These are phyloP conservation scores for Corapipo altera DNA, from an alignment of 2,113 vertebrate genomes.

Conservation along the genomic window DNA sequence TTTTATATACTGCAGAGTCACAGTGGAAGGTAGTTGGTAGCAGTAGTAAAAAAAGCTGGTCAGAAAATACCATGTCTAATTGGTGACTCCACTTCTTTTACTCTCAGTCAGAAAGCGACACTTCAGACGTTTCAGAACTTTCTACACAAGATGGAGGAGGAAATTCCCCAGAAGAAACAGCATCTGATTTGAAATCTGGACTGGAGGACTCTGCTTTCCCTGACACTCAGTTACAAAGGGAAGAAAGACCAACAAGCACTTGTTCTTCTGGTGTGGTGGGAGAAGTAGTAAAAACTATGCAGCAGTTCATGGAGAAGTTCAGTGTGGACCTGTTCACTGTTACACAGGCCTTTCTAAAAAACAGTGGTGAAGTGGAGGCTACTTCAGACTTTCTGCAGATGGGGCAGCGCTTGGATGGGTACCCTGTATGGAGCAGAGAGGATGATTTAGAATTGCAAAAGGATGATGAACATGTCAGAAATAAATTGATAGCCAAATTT, in stretches of 20 bases:
- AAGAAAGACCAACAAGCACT: conserved; percentile 30
- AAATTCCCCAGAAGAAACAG: neutral
- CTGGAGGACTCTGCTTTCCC: neutral
- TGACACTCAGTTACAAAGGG: conserved; percentile 10
- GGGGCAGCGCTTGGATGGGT: conserved; percentile 73
- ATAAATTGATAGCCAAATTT: conserved; percentile 72
- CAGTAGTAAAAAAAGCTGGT: neutral
- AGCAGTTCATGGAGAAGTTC: conserved; percentile 79
- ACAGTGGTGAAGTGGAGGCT: conserved; percentile 81
- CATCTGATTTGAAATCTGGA: neutral
- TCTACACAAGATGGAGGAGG: neutral
- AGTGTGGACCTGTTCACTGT: conserved; percentile 80
- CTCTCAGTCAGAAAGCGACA: conserved; percentile 28
- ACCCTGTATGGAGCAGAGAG: conserved; percentile 75
- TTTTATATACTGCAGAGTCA: neutral
- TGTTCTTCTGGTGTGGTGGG: conserved; percentile 45
- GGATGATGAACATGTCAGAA: conserved; percentile 42
- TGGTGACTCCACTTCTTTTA: neutral
- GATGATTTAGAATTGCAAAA: conserved; percentile 77
- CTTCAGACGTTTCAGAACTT: neutral
- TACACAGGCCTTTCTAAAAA: conserved; percentile 87
- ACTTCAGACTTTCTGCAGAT: conserved; percentile 76
- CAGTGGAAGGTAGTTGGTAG: neutral
- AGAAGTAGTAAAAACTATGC: conserved; percentile 71
- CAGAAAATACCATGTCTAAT: neutral